These are phyloP conservation scores for Bufo gargarizans DNA, from an alignment of 2,113 vertebrate species.

Conservation along the genomic window DNA sequence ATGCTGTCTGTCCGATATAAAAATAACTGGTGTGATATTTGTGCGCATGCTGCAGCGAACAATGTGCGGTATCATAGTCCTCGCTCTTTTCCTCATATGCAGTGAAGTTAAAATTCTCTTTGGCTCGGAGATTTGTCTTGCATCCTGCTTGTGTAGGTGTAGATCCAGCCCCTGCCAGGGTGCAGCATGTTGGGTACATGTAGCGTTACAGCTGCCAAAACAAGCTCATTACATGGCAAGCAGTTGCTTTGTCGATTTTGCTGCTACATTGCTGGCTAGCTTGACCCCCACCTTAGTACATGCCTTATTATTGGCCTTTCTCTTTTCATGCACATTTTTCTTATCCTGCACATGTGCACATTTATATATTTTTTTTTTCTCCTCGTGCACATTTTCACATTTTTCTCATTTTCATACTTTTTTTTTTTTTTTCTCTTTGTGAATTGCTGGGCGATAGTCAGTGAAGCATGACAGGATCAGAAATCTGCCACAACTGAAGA, in stretches of 20 bases:
- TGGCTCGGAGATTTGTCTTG: neutral
- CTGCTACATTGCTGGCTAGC: neutral
- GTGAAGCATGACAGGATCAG: neutral
- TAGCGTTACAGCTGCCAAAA: slow-evolving; percentile 14
- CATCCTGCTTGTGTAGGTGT: slow-evolving; percentile 42
- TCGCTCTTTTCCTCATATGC: neutral
- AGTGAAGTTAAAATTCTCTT: neutral
- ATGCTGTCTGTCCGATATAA: neutral
- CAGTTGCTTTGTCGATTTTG: slow-evolving; percentile 5
- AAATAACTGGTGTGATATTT: neutral
- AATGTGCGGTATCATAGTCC: neutral
- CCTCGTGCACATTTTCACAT: neutral
- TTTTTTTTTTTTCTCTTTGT: neutral
- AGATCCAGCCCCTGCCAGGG: neutral
- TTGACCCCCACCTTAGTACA: neutral
- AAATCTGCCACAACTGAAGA: neutral
- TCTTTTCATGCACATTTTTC: neutral
- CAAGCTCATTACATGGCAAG: neutral
- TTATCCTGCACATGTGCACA: neutral
- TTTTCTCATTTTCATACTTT: neutral
- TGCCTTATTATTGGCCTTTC: neutral
- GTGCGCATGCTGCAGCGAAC: neutral
- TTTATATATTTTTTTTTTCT: neutral
- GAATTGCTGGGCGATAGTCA: neutral
- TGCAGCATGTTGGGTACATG: neutral